Evolutionary conservation across 23 tunicate species (phyloP), one percentile per base, ranked within the genome.

Genomic region (Corella eumyota): DNA sequence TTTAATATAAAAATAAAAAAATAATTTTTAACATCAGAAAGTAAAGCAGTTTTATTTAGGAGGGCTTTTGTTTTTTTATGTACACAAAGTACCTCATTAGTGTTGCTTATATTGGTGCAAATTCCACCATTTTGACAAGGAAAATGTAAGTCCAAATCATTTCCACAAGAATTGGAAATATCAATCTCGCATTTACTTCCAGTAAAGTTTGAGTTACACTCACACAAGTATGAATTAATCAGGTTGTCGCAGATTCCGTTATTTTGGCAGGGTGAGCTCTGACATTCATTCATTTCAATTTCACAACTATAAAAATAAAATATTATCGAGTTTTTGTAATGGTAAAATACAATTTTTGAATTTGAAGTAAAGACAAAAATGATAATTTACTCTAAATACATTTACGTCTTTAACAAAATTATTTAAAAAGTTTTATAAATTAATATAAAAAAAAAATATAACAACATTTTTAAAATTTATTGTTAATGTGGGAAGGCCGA

Each of bases 41-140:
- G n/a, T n/a, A n/a, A n/a, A n/a, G n/a, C n/a, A n/a, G n/a, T n/a
- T n/a, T n/a, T n/a, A n/a, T n/a, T n/a, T n/a, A n/a, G n/a, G n/a
- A n/a, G n/a, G n/a, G n/a, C n/a, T n/a, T n/a, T n/a, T n/a, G n/a
- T n/a, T n/a, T n/a, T n/a, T n/a, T n/a, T n/a, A n/a, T n/a, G n/a
- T n/a, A n/a, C n/a, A 6, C 26, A 23, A 28, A 7, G 23, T 48
- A 49, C 59, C 58, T 66, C 23, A 3, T 25, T 32, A 4, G 27
- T 56, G 20, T 33, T 29, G 1, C 73, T 75, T 6, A 66, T 32
- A 46, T 75, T 75, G 28, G 24, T 20, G 59, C 82, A 75, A 11
- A 19, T 58, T 40, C 73, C 82, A 3, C 73, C 65, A 57, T 75
- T 75, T 32, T 37, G 23, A 36, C 82, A 75, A 27, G 82, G 82